phyloP scores from a whole-genome alignment of 2,113 vertebrate genomes.

The Clupea harengus region DNA sequence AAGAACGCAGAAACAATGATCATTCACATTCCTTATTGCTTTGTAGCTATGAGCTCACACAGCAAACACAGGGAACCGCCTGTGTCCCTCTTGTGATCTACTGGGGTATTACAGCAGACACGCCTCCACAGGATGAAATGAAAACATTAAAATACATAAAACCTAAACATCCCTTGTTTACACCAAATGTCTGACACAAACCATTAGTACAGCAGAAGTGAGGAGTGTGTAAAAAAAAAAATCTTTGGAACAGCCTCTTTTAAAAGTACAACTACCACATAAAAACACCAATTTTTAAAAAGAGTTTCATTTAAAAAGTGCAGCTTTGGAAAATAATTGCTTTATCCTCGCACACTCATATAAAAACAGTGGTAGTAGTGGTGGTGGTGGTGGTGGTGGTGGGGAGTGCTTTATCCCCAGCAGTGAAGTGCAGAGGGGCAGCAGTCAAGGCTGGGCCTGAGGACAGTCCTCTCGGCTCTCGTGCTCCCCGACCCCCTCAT shows the following conservation, averaged over 20 bases:
- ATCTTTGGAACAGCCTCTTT: conserved; percentile 44
- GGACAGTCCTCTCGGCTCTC: neutral
- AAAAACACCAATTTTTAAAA: neutral
- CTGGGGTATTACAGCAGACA: neutral
- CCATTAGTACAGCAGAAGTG: neutral
- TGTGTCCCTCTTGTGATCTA: neutral
- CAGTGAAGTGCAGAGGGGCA: neutral
- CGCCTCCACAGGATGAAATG: neutral
- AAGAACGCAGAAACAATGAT: neutral
- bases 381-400: neutral
- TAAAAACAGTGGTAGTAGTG: conserved; percentile 1
- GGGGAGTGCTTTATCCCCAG: neutral
- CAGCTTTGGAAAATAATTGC: conserved; percentile 37
- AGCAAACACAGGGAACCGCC: neutral
- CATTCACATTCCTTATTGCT: conserved; percentile 7
- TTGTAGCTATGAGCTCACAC: neutral
- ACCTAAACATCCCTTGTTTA: neutral
- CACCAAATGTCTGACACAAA: neutral
- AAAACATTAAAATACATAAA: neutral
- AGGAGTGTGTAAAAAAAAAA: neutral
- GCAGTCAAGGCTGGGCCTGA: neutral
- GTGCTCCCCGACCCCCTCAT: neutral
- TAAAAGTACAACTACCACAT: conserved; percentile 33
- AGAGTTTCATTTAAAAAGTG: conserved; percentile 42
- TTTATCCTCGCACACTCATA: neutral